A percentile compares a stretch with the other conserved stretches of the same genome.
These are phyloP conservation scores for Malurus melanocephalus DNA, from an alignment of 2,113 vertebrate genomes.

Conservation along the genomic window DNA sequence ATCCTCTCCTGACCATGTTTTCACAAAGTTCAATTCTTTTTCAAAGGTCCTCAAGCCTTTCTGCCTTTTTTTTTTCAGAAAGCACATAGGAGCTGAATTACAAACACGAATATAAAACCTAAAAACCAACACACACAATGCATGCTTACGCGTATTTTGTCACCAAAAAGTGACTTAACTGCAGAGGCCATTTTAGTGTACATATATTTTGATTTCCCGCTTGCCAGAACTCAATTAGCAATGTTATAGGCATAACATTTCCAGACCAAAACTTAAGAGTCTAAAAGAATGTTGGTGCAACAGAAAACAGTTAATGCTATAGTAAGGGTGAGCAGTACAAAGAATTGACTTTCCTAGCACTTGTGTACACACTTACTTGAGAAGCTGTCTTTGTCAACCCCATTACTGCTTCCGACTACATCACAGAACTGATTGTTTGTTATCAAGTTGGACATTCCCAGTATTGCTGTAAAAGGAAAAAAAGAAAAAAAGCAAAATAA, in stretches of 20 bases:
- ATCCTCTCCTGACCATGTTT: not conserved
- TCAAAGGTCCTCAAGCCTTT: not conserved
- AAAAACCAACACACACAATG: not conserved
- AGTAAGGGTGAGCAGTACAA: not conserved
- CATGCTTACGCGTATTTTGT: not conserved
- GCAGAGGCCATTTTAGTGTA: not conserved
- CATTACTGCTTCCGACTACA: conserved; percentile 74
- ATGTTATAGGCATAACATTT: not conserved
- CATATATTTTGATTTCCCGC: not conserved
- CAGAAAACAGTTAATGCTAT: not conserved
- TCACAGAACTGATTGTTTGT: conserved; percentile 84
- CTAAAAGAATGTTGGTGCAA: not conserved
- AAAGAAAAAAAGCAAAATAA: not conserved
- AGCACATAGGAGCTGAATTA: not conserved
- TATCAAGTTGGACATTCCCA: conserved; percentile 93
- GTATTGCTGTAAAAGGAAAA: conserved; percentile 81
- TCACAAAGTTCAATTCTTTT: not conserved
- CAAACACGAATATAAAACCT: not conserved
- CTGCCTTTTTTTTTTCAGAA: not conserved
- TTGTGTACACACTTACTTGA: conserved; percentile 68
- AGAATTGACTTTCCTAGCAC: not conserved
- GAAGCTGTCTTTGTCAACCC: conserved; percentile 76
- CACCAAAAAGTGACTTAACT: not conserved
- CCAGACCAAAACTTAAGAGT: not conserved
- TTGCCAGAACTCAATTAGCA: not conserved